Base-by-base conservation (phyloP, 1,140 invertebrate genomes). In the Phocides pigmalion region DNA sequence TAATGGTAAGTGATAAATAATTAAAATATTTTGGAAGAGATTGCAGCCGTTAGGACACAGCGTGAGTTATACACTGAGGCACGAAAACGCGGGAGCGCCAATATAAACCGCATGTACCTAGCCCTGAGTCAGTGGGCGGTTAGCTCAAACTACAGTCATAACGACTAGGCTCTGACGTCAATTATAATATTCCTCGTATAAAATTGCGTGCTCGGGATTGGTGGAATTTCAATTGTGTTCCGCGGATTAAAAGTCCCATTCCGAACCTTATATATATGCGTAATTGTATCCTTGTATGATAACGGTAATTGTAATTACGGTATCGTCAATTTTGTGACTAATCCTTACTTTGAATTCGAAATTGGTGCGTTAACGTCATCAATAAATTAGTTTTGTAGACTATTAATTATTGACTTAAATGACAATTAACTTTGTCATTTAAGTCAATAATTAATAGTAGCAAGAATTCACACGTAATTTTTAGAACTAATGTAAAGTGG, bases 71-170 rank as follows among this genome's bases (percentile, higher is more conserved):
- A 73, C 68, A 78, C 76, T 81, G 71, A 74, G 47, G n/a, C 39
- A 59, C 14, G 61, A 63, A 51, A 54, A 62, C 47, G 17, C 20
- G 22, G 62, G 51, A 62, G 72, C 66, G 72, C 62, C 50, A 79
- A 84, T 86, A 84, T 84, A 84, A 85, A 74, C 68, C 19, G 66
- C 44, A 62, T 71, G 17, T 66, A 74, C 49, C 64, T 65, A 65
- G 15, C 42, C 59, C 69, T 85, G 76, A 85, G 54, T 85, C 80
- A 82, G 70, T 64, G 32, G 41, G 54, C 22, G 41, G 47, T 64
- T 66, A 62, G 49, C 49, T 42, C 35, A 72, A 67, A 73, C 74
- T 66, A 64, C 70, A 74, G 19, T 12, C 32, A 12, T 12, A 35
- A 2, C 32, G 32, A 22, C 44, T 47, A 47, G n/a, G 19, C 50